Evolutionary conservation across 2,113 vertebrate genomes (phyloP).

Genomic region (Trematomus loennbergii): DNA sequence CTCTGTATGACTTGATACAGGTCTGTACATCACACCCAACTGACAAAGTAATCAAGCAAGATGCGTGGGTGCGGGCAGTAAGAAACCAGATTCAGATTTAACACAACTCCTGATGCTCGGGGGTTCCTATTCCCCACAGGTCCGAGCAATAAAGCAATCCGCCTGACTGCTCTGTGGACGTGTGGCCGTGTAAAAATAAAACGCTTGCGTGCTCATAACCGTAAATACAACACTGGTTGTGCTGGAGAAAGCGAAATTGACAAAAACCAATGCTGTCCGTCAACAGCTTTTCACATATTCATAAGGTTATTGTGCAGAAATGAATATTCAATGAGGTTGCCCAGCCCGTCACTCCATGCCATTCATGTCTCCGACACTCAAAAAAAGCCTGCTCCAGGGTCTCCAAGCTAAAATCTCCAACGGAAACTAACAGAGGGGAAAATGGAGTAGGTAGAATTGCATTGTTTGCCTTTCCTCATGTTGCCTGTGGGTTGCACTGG

Average conservation of each 20-base stretch:
- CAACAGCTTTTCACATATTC: slow-evolving; percentile 70
- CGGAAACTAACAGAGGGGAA: slow-evolving; percentile 10
- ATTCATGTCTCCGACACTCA: slow-evolving; percentile 72
- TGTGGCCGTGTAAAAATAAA: slow-evolving; percentile 51
- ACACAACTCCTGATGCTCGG: slow-evolving; percentile 12
- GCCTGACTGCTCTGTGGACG: slow-evolving; percentile 38
- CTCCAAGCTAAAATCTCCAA: slow-evolving; percentile 23
- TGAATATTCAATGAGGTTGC: slow-evolving; percentile 80
- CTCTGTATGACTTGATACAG: slow-evolving; percentile 71
- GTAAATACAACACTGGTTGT: slow-evolving; percentile 47
- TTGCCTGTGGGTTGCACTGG: not conserved
- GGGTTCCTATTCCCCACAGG: slow-evolving; percentile 27
- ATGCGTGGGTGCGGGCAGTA: slow-evolving; percentile 7
- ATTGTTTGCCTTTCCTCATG: not conserved
- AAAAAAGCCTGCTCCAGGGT: slow-evolving; percentile 26
- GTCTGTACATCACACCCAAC: slow-evolving; percentile 78
- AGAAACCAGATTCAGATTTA: slow-evolving; percentile 60
- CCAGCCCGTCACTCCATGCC: slow-evolving; percentile 65
- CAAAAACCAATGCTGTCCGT: slow-evolving; percentile 67
- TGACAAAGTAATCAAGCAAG: slow-evolving; percentile 79
- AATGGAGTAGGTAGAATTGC: not conserved
- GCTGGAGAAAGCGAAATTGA: slow-evolving; percentile 31
- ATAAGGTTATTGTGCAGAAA: slow-evolving; percentile 53
- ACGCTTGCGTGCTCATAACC: slow-evolving; percentile 40
- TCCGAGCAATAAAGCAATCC: slow-evolving; percentile 49